phyloP scores from a whole-genome alignment of 1,140 invertebrate genomes.

The Anagrus nilaparvatae region DNA sequence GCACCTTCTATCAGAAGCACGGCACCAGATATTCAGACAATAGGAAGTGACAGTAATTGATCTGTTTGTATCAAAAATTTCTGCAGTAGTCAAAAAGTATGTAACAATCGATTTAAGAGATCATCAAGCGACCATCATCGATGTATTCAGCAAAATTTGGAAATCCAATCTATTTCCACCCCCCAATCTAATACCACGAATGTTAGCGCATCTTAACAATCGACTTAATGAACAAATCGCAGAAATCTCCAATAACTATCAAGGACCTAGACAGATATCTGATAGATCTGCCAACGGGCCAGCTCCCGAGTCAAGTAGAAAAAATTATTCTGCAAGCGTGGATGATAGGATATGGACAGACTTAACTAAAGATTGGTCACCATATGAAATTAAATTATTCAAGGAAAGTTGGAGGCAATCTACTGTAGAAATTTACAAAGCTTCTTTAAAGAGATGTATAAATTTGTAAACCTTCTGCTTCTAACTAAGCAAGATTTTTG shows the following conservation, averaged over 20 bases:
- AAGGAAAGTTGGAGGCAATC: slow-evolving; percentile 8
- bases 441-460: slow-evolving; percentile 13
- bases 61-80: slow-evolving; percentile 24
- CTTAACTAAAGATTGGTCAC: slow-evolving; percentile 1
- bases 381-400: slow-evolving; percentile 1
- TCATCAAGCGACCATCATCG: slow-evolving; percentile 17
- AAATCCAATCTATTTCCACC: slow-evolving; percentile 27
- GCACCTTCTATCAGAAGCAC: slow-evolving; percentile 22
- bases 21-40: slow-evolving; percentile 18
- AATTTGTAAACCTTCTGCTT: slow-evolving; percentile 12
- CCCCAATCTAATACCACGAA: slow-evolving; percentile 24
- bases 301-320: slow-evolving; percentile 7
- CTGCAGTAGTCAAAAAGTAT: slow-evolving; percentile 23
- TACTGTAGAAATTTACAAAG: slow-evolving; percentile 10
- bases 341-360: slow-evolving; percentile 7
- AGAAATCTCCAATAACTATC: background rate
- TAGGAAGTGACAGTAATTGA: slow-evolving; percentile 25
- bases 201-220: slow-evolving; percentile 23
- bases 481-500: slow-evolving; percentile 22
- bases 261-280: background rate
- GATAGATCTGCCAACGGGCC: slow-evolving; percentile 7
- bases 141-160: slow-evolving; percentile 26
- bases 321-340: slow-evolving; percentile 8
- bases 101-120: slow-evolving; percentile 21
- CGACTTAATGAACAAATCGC: slow-evolving; percentile 6